A percentile compares a stretch with the other conserved stretches of the same genome.
Conservation (phyloP, 1,140 invertebrate genomes). For the Drosophila aff. region DNA sequence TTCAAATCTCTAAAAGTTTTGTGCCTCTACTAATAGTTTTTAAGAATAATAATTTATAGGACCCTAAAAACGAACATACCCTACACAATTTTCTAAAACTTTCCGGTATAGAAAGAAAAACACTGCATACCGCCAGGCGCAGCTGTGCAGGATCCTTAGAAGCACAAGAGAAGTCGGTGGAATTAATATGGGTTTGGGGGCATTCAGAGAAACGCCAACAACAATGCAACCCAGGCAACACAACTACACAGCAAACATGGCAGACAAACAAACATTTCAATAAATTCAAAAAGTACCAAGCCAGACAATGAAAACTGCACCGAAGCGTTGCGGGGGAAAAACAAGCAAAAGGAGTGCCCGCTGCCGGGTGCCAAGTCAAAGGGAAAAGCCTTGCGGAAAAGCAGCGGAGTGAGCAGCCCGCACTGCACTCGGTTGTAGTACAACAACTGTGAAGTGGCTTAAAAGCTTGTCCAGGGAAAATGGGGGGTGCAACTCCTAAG, state of each 20-base stretch:
- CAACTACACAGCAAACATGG: constrained; percentile 24
- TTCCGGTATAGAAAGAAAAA: background rate
- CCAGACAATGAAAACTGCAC: constrained; percentile 62
- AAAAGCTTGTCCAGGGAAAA: constrained; percentile 65
- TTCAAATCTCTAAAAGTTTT: background rate
- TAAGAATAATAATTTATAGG: background rate
- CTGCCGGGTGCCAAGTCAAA: constrained; percentile 15
- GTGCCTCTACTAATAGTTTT: background rate
- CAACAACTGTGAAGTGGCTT: constrained; percentile 76
- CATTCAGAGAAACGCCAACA: constrained; percentile 19
- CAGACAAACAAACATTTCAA: constrained; percentile 83
- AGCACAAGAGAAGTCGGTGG: background rate
- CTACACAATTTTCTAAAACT: background rate
- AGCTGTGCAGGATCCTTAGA: constrained; percentile 41
- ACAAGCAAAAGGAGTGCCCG: constrained; percentile 75
- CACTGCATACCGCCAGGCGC: constrained; percentile 47
- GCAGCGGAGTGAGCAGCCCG: background rate
- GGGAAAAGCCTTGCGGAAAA: background rate
- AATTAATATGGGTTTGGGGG: constrained; percentile 10
- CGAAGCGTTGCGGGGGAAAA: constrained; percentile 44
- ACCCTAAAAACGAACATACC: background rate
- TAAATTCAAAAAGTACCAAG: constrained; percentile 72
- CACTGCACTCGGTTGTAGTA: constrained; percentile 27
- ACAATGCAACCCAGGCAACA: constrained; percentile 55
- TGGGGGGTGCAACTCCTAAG: constrained; percentile 21